Evolutionary conservation across 2,113 vertebrate genomes (phyloP), one percentile per base, ranked within the genome.

Genomic region (Phasianus colchicus): DNA sequence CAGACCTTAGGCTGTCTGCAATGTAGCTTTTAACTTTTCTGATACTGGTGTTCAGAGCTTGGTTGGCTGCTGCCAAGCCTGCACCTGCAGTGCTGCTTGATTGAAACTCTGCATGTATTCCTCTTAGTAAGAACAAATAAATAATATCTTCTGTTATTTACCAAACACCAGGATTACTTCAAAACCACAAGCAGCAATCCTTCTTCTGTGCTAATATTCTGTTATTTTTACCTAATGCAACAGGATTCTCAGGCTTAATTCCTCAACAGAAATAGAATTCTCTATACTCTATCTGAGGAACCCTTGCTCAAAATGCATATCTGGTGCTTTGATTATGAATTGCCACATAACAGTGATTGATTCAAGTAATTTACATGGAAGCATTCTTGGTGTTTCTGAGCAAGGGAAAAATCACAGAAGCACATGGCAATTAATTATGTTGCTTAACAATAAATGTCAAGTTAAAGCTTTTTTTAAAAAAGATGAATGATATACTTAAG

Each of bases 381-480:
- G 90, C 52, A 55, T 95, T 98, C 3, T 2, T 92, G 77, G 88
- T 80, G 83, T 85, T 95, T 95, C 82, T 92, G 82, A 95, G 81
- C 65, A 91, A 92, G 88, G 60, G 79, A 86, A 78, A 94, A 95
- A 95, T 86, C 60, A 80, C 74, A 93, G 92, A 95, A 90, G 38
- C 79, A 93, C 84, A 58, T 95, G 92, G 69, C 76, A 93, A 69
- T 96, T 96, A 96, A 97, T 98, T 97, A 96, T 83, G 8, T 95
- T 95, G 93, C 82, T 95, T 94, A 94, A 96, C 95, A 97, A 95
- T 96, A 97, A 96, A 88, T 89, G 94, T 96, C 95, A 97, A 92
- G 91, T 89, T 95, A 94, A 96, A 93, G 48, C 84, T 96, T 96
- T 95, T 97, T 94, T 83, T 3, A 73, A 94, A 96, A 96, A 96